Base-by-base conservation (phyloP, 2,888 invertebrate species). In the Flexamia atlantica region DNA sequence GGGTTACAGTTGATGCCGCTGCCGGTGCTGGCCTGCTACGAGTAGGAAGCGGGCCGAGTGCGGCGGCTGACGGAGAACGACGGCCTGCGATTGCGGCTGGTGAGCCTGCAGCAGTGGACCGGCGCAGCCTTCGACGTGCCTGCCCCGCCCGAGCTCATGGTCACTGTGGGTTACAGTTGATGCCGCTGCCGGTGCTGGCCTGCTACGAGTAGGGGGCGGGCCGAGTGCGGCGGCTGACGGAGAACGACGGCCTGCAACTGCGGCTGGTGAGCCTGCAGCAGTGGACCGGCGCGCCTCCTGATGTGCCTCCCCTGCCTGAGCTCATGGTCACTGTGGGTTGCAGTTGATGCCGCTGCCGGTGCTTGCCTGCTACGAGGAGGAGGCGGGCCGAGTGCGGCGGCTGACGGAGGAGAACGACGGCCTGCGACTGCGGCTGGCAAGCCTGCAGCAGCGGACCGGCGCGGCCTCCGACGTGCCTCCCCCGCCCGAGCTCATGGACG, bases 121-220 rank as follows among this genome's bases (percentile, higher is more conserved):
- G 57, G 81, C n/a, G 42, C 84, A 20, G 85, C 85, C 68, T 86
- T 88, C 90, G 91, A 94, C 90, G 90, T 95, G 88, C 92, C 94
- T 89, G 93, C 95, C 0, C 95, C 96, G 0, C 90, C 94, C 9
- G 97, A 97, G 83, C 92, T 98, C 50, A 95, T 97, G 87, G 98
- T 88, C 92, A 94, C 89, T 7, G 36, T 4, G 9, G 7, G 46
- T 53, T 23, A 23, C 23, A 53, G 92, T 96, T 96, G 88, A 94
- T 97, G 94, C 97, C 97, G 2, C 95, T 95, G 87, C 97, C 98
- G 5, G 95, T 95, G 0, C 92, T 98, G 76, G 93, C 97, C 84
- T 95, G 95, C 87, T 97, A 95, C 88, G 97, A 97, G 90, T 96
- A 96, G 89, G 97, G 98, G 89, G 94, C 95, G 0, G 93, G 94